Base-by-base conservation (phyloP, 2,797 vertebrate genomes). In the Coracias cyanogaster region DNA sequence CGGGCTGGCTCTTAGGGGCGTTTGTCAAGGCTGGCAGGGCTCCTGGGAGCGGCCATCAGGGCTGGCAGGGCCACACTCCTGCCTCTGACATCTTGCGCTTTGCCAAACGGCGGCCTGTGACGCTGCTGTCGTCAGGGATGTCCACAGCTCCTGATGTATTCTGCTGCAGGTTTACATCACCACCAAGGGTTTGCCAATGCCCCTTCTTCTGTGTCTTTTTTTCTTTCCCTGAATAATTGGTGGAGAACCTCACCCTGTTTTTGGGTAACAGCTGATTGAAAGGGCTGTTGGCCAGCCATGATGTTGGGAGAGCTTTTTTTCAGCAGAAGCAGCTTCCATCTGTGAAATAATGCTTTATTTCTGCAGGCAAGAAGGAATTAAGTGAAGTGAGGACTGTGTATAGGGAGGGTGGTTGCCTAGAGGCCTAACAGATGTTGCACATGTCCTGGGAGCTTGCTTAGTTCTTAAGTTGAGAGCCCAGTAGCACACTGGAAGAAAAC, bases 121-220 rank as follows among this genome's bases (percentile, higher is more conserved):
- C 5, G 41, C 73, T 69, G 74, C 71, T 83, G 57, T 19, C 15
- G 1, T 58, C 1, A 67, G 76, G 65, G 67, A 24, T 54, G 60
- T 17, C 46, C 65, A 15, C 17, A 22, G 82, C 58, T 82, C 31
- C 46, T 35, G 0, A 16, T 7, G 64, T 13, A 11, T 90, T 90
- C 85, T 35, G 46, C 64, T 67, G 74, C 57, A 39, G 82, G 65
- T 73, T 85, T 86, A 51, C 74, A 81, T 93, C 85, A 65, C 13
- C 46, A 0, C 51, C 55, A 26, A 17, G 24, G 31, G 39, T 51
- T 78, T 76, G 78, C 71, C 39, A 0, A 0, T 35, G 51, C n/a
- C 57, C 8, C 15, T 20, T 69, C 74, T 41, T 17, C 55, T 48
- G 18, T 31, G 7, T 43, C 25, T 54, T 55, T 15, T 49, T 39